A percentile compares a stretch with the other conserved stretches of the same genome.
Conservation (phyloP, 2,113 vertebrate species). For the Odontophorus gujanensis region DNA sequence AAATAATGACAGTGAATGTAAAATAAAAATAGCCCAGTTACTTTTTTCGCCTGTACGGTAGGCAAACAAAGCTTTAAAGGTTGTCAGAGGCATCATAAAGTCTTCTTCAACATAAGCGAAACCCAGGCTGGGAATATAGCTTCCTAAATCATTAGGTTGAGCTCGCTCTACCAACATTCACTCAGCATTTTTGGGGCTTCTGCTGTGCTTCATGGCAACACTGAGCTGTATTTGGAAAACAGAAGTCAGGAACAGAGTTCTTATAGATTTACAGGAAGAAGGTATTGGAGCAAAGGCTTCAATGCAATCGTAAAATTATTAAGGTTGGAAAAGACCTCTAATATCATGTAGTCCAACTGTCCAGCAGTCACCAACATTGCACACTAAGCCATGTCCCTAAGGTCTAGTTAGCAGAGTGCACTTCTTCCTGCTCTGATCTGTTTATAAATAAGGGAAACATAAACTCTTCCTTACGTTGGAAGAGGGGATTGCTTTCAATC, state of each 20-base stretch:
- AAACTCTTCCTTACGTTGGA: background rate
- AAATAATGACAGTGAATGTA: slow-evolving; percentile 1
- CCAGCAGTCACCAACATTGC: too few species aligned
- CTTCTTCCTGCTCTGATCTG: fast-evolving
- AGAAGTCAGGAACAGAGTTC: background rate
- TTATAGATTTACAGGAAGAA: fast-evolving
- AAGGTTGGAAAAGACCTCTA: too few species aligned
- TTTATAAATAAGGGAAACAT: background rate
- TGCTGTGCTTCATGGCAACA: background rate
- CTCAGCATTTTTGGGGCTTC: fast-evolving
- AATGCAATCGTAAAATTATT: fast-evolving
- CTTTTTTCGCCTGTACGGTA: background rate
- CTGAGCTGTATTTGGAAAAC: too few species aligned
- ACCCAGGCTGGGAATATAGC: background rate
- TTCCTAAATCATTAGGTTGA: background rate
- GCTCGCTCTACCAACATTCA: background rate
- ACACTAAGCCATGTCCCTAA: too few species aligned
- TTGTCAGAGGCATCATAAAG: slow-evolving; percentile 27
- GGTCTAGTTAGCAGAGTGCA: fast-evolving
- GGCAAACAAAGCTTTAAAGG: slow-evolving; percentile 25
- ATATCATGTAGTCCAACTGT: too few species aligned
- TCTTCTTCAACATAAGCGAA: background rate
- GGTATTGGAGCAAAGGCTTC: fast-evolving
- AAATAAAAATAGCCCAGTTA: background rate
- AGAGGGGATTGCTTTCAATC: too few species aligned